These are phyloP conservation scores for Hermodice carunculata DNA, from an alignment of 2,888 invertebrate species.

Conservation along the genomic window DNA sequence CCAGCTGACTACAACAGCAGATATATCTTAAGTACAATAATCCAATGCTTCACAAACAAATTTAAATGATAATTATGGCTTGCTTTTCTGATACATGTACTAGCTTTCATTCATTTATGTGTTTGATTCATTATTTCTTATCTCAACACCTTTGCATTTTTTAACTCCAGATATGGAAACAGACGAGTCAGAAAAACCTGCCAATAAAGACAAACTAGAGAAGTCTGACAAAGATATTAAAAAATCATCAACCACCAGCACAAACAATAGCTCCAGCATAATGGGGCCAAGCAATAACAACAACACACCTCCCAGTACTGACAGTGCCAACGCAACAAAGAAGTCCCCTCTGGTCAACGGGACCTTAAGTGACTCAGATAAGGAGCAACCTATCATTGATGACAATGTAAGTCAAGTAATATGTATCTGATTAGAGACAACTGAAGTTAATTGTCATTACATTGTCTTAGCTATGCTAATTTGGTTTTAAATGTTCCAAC, in stretches of 20 bases:
- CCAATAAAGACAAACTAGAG: slow-evolving; percentile 18
- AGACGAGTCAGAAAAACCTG: slow-evolving; percentile 43
- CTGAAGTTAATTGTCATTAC: no score
- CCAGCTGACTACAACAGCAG: no score
- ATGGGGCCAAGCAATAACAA: neutral
- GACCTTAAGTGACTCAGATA: slow-evolving; percentile 20
- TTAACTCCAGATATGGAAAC: slow-evolving; percentile 49
- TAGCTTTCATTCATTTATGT: neutral
- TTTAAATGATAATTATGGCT: no score
- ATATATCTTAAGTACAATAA: no score
- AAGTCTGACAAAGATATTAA: slow-evolving; percentile 9
- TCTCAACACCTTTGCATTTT: no score
- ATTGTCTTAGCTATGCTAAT: no score
- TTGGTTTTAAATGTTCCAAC: no score
- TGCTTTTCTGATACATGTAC: no score
- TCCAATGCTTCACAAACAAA: no score
- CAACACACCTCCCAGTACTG: neutral
- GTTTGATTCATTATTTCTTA: neutral
- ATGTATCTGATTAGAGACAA: no score
- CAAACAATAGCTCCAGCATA: neutral
- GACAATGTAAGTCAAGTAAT: no score
- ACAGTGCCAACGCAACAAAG: no score
- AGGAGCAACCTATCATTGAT: slow-evolving; percentile 9
- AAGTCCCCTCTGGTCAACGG: slow-evolving; percentile 18
- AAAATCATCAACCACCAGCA: neutral